These are phyloP conservation scores for Phyllotis vaccarum DNA, from an alignment of 2,797 vertebrate genomes.

Conservation along the genomic window DNA sequence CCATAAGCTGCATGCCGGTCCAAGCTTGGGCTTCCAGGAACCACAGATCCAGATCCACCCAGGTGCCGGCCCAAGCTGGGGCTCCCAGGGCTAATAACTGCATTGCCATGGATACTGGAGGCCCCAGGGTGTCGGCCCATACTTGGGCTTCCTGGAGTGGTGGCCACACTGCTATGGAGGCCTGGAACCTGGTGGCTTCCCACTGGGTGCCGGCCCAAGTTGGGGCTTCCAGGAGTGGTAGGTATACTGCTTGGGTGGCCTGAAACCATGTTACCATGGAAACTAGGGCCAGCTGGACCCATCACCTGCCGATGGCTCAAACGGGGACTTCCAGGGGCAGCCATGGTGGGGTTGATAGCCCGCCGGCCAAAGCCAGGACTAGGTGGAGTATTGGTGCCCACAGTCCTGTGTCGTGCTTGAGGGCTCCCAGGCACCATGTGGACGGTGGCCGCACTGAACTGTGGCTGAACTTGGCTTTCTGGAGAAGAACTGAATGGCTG, in stretches of 20 bases:
- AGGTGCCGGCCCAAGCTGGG: slow-evolving; percentile 84
- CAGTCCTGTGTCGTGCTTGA: slow-evolving; percentile 94
- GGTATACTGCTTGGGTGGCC: slow-evolving; percentile 86
- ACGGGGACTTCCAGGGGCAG: slow-evolving; percentile 86
- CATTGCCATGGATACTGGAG: slow-evolving; percentile 86
- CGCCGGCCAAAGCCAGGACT: slow-evolving; percentile 89
- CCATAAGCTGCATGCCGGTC: slow-evolving; percentile 93
- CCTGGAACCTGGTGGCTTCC: slow-evolving; percentile 74
- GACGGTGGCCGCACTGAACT: slow-evolving; percentile 86
- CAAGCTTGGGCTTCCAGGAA: slow-evolving; percentile 92
- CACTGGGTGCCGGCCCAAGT: slow-evolving; percentile 83
- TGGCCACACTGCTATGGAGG: slow-evolving; percentile 83
- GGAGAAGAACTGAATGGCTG: slow-evolving; percentile 75
- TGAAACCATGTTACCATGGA: slow-evolving; percentile 78
- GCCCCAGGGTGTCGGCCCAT: slow-evolving; percentile 88
- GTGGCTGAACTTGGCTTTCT: slow-evolving; percentile 83
- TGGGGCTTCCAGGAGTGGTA: slow-evolving; percentile 84
- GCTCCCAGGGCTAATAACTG: slow-evolving; percentile 83
- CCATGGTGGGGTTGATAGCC: slow-evolving; percentile 83
- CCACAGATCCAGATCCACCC: slow-evolving; percentile 80
- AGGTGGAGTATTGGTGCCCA: slow-evolving; percentile 95
- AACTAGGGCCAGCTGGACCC: slow-evolving; percentile 83
- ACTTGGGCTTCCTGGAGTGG: slow-evolving; percentile 90
- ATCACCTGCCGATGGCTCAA: slow-evolving; percentile 84
- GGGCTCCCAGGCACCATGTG: slow-evolving; percentile 90